These are phyloP conservation scores for Drosophila merina DNA, from an alignment of 2,888 invertebrate genomes.

Conservation along the genomic window DNA sequence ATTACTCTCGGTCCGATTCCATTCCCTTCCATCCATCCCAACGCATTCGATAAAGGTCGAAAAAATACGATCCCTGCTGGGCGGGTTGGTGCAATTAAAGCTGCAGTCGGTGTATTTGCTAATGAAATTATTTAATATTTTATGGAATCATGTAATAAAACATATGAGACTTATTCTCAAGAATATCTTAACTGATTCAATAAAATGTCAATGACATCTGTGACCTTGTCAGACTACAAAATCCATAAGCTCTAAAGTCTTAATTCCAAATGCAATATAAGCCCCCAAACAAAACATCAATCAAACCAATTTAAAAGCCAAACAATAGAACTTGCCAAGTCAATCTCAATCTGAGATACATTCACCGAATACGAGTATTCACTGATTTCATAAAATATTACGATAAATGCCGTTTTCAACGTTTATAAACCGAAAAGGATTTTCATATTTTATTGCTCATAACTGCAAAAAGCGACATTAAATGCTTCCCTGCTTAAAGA, in stretches of 20 bases:
- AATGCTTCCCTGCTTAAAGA: slow-evolving; percentile 72
- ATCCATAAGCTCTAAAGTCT: neutral
- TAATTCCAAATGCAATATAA: slow-evolving; percentile 4
- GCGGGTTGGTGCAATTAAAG: slow-evolving; percentile 11
- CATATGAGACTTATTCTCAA: neutral
- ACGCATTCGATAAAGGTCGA: slow-evolving; percentile 60
- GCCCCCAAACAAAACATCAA: slow-evolving; percentile 3
- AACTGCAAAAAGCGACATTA: slow-evolving; percentile 80
- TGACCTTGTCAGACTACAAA: slow-evolving; percentile 24
- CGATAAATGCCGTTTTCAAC: slow-evolving; percentile 72
- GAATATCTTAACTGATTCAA: neutral
- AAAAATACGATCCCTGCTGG: slow-evolving; percentile 50
- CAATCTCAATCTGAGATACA: slow-evolving; percentile 28
- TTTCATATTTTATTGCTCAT: slow-evolving; percentile 80
- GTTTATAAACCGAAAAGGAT: slow-evolving; percentile 59
- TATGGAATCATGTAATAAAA: neutral
- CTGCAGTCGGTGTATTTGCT: neutral
- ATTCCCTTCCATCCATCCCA: slow-evolving; percentile 10
- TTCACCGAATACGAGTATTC: slow-evolving; percentile 64
- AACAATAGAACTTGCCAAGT: slow-evolving; percentile 47
- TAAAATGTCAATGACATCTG: slow-evolving; percentile 1
- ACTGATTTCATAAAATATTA: slow-evolving; percentile 78
- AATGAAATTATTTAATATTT: slow-evolving; percentile 5
- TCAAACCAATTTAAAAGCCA: slow-evolving; percentile 20
- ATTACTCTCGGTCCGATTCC: slow-evolving; percentile 60